Conservation (phyloP, 2,888 invertebrate genomes). For the Drosophila nr. medialis region DNA sequence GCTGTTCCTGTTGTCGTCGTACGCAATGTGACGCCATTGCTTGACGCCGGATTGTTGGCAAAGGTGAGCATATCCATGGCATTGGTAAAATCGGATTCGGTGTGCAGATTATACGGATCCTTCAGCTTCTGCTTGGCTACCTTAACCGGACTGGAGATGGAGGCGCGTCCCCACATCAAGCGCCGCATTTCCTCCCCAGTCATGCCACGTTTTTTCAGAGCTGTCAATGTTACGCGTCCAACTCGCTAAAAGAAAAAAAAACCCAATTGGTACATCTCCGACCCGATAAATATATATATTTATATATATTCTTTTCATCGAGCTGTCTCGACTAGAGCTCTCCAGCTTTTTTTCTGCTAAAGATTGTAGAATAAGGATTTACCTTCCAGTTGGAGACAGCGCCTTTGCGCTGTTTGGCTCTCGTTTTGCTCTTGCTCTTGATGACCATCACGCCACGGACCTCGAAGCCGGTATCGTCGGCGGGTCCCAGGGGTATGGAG, state of each 20-base stretch:
- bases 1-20: constrained; percentile 12
- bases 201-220: constrained; percentile 92
- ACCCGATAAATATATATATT: background rate
- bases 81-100: constrained; percentile 86
- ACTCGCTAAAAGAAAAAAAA: constrained; percentile 86
- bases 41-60: constrained; percentile 87
- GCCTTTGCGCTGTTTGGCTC: constrained; percentile 97
- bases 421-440: constrained; percentile 97
- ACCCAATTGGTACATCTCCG: background rate
- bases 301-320: background rate
- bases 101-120: constrained; percentile 84
- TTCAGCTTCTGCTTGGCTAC: constrained; percentile 86
- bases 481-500: constrained; percentile 95
- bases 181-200: constrained; percentile 94
- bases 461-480: constrained; percentile 93
- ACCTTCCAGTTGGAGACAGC: constrained; percentile 99
- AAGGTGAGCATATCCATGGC: constrained; percentile 94
- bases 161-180: constrained; percentile 96
- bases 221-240: constrained; percentile 94
- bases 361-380: background rate
- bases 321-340: background rate
- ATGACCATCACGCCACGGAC: constrained; percentile 98
- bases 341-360: background rate
- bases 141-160: constrained; percentile 94
- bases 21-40: constrained; percentile 57